Percentiles rank a stretch among this genome's conserved stretches.
phyloP scores from a whole-genome alignment of 2,113 vertebrate species.

The Hepsetus odoe region DNA sequence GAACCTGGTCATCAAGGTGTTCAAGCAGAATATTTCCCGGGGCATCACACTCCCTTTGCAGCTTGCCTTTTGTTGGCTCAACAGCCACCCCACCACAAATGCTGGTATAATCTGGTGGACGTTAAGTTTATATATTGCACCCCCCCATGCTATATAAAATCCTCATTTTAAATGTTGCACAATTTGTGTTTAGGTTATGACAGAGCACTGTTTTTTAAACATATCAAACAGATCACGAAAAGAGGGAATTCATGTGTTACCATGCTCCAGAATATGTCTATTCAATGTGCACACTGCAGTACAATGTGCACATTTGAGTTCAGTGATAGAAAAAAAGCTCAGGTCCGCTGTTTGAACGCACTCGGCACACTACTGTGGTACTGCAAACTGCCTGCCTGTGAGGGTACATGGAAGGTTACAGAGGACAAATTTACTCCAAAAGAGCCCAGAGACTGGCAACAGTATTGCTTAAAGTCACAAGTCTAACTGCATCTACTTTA shows the following conservation, averaged over 20 bases:
- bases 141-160: no score
- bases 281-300: background rate
- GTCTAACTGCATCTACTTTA: conserved; percentile 5
- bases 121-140: no score
- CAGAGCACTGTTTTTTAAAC: no score
- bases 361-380: background rate
- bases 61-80: no score
- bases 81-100: no score
- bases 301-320: background rate
- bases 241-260: background rate
- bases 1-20: no score
- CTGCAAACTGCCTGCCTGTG: background rate
- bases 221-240: background rate
- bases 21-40: no score
- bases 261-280: background rate
- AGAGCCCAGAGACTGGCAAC: conserved; percentile 9
- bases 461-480: background rate
- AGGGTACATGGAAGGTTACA: conserved; percentile 5
- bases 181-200: no score
- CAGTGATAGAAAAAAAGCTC: background rate
- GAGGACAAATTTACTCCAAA: conserved; percentile 6
- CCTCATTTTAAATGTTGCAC: no score
- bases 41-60: no score
- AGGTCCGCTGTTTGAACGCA: background rate
- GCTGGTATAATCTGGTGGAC: no score